These are phyloP conservation scores for Hymenopus coronatus DNA, from an alignment of 2,888 invertebrate genomes.

Conservation along the genomic window DNA sequence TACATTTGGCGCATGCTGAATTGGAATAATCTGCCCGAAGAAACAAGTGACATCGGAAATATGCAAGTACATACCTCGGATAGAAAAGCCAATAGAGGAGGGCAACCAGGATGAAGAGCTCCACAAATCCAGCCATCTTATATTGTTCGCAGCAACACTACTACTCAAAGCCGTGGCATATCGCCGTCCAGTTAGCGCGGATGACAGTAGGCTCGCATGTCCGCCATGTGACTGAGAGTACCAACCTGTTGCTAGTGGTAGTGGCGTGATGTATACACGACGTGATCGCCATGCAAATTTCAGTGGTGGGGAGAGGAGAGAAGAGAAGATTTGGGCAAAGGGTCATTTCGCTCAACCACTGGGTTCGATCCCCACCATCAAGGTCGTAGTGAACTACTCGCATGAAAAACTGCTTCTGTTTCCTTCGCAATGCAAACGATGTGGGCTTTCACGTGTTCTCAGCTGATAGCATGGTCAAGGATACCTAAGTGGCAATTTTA, in stretches of 20 bases:
- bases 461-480: too few relatives aligned
- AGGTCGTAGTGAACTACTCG: neutral
- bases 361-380: neutral
- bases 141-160: neutral
- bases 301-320: neutral
- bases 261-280: neutral
- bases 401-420: neutral
- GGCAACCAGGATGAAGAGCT: constrained; percentile 60
- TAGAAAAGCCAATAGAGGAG: constrained; percentile 63
- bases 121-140: constrained; percentile 56
- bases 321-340: neutral
- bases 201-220: neutral
- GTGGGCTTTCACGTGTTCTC: neutral
- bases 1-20: too few relatives aligned
- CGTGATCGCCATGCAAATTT: neutral
- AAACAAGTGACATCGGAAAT: neutral
- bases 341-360: neutral
- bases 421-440: neutral
- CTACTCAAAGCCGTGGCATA: neutral
- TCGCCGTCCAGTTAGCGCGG: neutral
- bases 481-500: too few relatives aligned
- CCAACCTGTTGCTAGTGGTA: neutral
- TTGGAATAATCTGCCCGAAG: too few relatives aligned
- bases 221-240: neutral
- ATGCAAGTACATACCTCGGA: constrained; percentile 51